Base-by-base conservation (phyloP, 2,888 invertebrate genomes). In the Leucophenga maculata region DNA sequence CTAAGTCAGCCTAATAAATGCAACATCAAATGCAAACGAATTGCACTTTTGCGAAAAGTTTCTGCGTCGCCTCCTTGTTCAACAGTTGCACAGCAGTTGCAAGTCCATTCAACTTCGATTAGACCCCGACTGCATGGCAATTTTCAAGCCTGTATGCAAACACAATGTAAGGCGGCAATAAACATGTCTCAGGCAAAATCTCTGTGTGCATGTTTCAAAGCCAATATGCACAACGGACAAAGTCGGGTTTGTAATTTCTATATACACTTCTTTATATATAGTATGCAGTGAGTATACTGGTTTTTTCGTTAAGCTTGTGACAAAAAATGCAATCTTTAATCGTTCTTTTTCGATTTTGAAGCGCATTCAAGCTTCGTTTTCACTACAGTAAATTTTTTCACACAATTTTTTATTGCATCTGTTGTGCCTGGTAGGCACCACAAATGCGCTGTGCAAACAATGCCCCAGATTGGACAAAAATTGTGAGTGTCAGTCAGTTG, bases 31-130 rank as follows among this genome's bases (percentile, higher is more conserved):
- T 44, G 20, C 60, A 60, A 39, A 44, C 20, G 65, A 57, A 57
- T 48, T 22, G 20, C 67, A 74, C 18, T 44, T 54, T 39, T 39
- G 8, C 65, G 26, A 48, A 50, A 20, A 14, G 57, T 11, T 50
- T 8, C 39, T 39, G 9, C 39, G 8, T 67, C n/a, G n/a, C 13
- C 3, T 20, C 11, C 57, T 31, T 14, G 14, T 22, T 14, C 57
- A 4, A 11, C 20, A 6, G 20, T 16, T 57, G 55, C 55, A 31
- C 9, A 44, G 62, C 71, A 72, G 74, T 69, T 71, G 74, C 69
- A 18, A 71, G 75, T 68, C 73, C 72, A 70, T 72, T 76, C 72
- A 73, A 76, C 78, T 78, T 68, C 69, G 69, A 75, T 71, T 70
- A 72, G 69, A 70, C 65, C 67, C 65, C 67, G 71, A 54, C 59